phyloP scores from a whole-genome alignment of 2,797 vertebrate genomes.

The Myiothlypis chrysogaster region DNA sequence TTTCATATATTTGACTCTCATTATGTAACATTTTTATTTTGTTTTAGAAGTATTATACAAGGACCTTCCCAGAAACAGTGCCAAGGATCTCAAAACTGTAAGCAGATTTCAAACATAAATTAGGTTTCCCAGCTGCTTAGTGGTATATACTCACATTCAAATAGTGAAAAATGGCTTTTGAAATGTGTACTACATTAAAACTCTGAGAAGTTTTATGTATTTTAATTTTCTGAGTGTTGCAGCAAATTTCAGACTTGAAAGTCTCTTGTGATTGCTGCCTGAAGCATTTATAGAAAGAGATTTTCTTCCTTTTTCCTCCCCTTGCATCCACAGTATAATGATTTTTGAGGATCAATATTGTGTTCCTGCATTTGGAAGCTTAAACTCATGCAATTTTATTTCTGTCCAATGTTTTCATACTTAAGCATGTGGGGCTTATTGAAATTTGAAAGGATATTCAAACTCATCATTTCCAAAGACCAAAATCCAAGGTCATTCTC shows the following conservation, averaged over 20 bases:
- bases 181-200: constrained; percentile 12
- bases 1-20: neutral
- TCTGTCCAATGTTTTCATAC: neutral
- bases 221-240: constrained; percentile 39
- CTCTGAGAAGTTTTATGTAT: neutral
- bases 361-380: neutral
- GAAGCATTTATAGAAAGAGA: neutral
- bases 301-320: neutral
- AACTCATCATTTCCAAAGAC: neutral
- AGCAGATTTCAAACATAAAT: constrained; percentile 50
- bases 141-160: neutral
- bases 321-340: neutral
- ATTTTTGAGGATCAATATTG: constrained; percentile 20
- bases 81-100: constrained; percentile 19
- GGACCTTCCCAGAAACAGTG: neutral
- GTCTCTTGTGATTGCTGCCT: neutral
- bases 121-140: constrained; percentile 28
- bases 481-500: neutral
- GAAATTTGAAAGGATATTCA: neutral
- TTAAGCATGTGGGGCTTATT: neutral
- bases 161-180: constrained; percentile 10
- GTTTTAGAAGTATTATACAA: neutral
- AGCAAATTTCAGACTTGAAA: neutral
- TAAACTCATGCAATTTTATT: neutral
- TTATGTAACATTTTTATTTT: neutral